Evolutionary conservation across 2,797 vertebrate species (phyloP).

Genomic region (Melanitta fusca): DNA sequence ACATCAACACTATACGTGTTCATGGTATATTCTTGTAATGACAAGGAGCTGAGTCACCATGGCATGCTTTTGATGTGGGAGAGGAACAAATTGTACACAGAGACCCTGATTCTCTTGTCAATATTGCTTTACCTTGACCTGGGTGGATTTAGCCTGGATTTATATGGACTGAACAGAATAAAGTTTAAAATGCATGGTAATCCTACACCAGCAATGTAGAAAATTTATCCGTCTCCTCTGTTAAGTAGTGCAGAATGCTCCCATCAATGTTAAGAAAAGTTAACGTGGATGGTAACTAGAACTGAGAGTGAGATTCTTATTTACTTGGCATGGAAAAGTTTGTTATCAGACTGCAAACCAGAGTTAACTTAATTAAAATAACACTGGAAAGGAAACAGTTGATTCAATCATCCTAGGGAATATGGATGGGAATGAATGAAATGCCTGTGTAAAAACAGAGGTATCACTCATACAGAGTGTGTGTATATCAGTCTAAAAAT

Average conservation of each 20-base stretch:
- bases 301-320: background rate
- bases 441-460: background rate
- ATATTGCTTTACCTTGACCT: background rate
- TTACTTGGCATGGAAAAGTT: background rate
- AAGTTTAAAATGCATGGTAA: background rate
- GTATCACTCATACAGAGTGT: background rate
- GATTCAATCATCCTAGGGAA: background rate
- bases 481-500: background rate
- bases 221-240: background rate
- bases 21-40: constrained; percentile 27
- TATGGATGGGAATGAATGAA: background rate
- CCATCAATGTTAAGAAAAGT: background rate
- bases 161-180: background rate
- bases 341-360: background rate
- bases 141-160: background rate
- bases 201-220: background rate
- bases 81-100: background rate
- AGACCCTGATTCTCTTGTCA: background rate
- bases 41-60: background rate
- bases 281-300: background rate
- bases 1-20: constrained; percentile 45
- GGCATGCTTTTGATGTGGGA: constrained; percentile 15
- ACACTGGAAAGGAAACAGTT: background rate
- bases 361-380: background rate
- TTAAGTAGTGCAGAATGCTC: background rate